These are phyloP conservation scores for Scolanthus callimorphus DNA, from an alignment of 92 coral and sea anemone species.

Conservation along the genomic window DNA sequence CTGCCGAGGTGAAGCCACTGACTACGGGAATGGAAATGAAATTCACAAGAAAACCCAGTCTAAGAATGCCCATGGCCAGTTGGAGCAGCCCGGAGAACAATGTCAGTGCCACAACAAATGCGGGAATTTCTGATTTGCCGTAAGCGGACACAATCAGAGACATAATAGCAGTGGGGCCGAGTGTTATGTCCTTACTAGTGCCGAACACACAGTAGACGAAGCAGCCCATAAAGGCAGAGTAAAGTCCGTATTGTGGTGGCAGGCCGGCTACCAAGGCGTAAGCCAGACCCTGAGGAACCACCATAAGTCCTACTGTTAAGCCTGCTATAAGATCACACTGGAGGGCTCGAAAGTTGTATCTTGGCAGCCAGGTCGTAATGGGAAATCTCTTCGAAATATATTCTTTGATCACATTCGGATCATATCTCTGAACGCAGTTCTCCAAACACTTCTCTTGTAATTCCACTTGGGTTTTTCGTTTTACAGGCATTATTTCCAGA, in stretches of 20 bases:
- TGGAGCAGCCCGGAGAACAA: conserved; percentile 73
- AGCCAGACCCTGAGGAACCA: conserved; percentile 96
- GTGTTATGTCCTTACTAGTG: conserved; percentile 92
- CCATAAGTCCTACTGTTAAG: conserved; percentile 91
- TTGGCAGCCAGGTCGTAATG: conserved; percentile 76
- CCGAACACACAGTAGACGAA: conserved; percentile 92
- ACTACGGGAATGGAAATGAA: conserved; percentile 92
- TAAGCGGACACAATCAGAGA: conserved; percentile 94
- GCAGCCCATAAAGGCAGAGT: conserved; percentile 95
- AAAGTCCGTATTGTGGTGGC: conserved; percentile 90
- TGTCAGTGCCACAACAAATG: conserved; percentile 70
- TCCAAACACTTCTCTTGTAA: conserved; percentile 68
- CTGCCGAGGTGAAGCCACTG: conserved; percentile 92
- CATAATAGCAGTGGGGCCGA: conserved; percentile 96
- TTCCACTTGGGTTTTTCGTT: conserved; percentile 22
- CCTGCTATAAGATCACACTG: conserved; percentile 97
- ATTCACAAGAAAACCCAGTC: conserved; percentile 85
- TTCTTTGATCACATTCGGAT: conserved; percentile 22
- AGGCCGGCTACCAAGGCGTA: conserved; percentile 91
- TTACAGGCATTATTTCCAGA: conserved; percentile 6
- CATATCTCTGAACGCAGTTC: conserved; percentile 29
- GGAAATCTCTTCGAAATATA: conserved; percentile 70
- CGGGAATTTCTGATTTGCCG: conserved; percentile 77
- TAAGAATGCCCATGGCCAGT: conserved; percentile 89
- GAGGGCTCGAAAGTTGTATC: conserved; percentile 53